phyloP scores from a whole-genome alignment of 2,113 vertebrate species.

The Strix uralensis region DNA sequence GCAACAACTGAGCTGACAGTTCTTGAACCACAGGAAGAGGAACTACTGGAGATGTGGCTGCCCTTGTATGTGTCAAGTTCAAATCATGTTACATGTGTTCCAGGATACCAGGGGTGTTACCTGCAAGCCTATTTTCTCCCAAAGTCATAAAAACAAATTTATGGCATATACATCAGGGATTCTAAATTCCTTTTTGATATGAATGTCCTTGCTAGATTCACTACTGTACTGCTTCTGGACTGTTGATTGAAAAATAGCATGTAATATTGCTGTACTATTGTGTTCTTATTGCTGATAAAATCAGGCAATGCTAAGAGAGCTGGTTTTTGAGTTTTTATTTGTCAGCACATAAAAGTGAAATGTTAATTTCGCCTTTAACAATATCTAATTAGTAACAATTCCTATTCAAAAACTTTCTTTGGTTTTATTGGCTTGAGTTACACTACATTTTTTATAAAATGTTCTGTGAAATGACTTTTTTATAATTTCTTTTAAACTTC shows the following conservation, averaged over 20 bases:
- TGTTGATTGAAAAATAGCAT: neutral
- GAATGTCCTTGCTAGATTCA: neutral
- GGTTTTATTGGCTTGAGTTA: slow-evolving; percentile 47
- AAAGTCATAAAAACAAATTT: neutral
- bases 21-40: neutral
- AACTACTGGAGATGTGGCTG: neutral
- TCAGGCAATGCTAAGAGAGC: neutral
- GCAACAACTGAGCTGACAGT: neutral
- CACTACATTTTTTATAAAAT: slow-evolving; percentile 11
- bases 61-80: neutral
- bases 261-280: neutral
- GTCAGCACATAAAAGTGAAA: slow-evolving; percentile 36
- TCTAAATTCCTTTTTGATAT: neutral
- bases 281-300: neutral
- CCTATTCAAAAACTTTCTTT: slow-evolving; percentile 20
- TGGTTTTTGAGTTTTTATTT: neutral
- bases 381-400: slow-evolving; percentile 58
- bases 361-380: slow-evolving; percentile 43
- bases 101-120: neutral
- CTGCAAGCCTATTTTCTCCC: neutral
- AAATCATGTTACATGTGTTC: neutral
- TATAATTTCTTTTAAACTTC: slow-evolving; percentile 63
- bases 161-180: neutral
- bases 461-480: slow-evolving; percentile 30
- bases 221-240: neutral